Evolutionary conservation across 2,113 vertebrate genomes (phyloP), one percentile per base, ranked within the genome.

Genomic region (Ammospiza caudacuta): DNA sequence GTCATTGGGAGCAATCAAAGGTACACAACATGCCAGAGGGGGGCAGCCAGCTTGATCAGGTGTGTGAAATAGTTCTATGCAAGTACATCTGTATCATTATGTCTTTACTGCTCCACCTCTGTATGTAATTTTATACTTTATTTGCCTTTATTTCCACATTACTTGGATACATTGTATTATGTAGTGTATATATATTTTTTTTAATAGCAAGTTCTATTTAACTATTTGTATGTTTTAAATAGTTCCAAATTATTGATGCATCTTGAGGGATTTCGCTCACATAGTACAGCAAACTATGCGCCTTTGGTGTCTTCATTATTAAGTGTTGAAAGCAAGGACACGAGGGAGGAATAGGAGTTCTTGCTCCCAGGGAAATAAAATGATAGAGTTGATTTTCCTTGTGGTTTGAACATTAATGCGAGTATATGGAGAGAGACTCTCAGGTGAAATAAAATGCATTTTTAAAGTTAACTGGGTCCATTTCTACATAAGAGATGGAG

Each of bases 1-100:
- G 96, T 98, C 96, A 94, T 43, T 87, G 69, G 86, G 86, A 94
- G 66, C 78, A 90, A 86, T 74, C 54, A 89, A 63, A 87, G 43
- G 46, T 91, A 83, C 27, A 55, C 73, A 73, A 82, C 1, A 1
- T 83, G 54, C 17, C 33, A 55, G 55, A 89, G 87, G 62, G 81
- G 72, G 64, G 52, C 35, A 91, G 41, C 68, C 80, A 82, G 43
- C 44, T 81, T 24, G 80, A 15, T 81, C 54, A 87, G 54, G 76
- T 80, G 41, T 72, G 64, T 21, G 28, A 89, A 76, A 81, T 22
- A 24, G 18, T 9, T 69, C 59, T 62, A 2, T 47, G 55, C 25
- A 57, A 47, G 41, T 47, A 21, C n/a, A 11, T 47, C 35, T 58
- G 39, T 80, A 68, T 61, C 43, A 31, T 33, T 51, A 14, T 3